Base-by-base conservation (phyloP, 1,140 invertebrate species). In the Popillia japonica region DNA sequence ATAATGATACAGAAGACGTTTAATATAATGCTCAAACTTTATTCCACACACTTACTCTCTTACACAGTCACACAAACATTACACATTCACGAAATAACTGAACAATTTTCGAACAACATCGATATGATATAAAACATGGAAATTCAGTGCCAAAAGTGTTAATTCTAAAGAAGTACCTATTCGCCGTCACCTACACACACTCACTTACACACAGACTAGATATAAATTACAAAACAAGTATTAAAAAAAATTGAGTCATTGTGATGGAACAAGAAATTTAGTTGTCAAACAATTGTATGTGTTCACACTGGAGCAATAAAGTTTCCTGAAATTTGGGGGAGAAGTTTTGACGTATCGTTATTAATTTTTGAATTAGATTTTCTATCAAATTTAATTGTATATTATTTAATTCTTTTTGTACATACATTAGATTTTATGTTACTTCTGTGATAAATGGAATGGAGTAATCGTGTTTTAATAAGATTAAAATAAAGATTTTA, bases 381-480 rank as follows among this genome's bases (percentile, higher is more conserved):
- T 68, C 20, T 68, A 68, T 68, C 8, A 61, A 68, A 22, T 27
- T 68, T 27, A 68, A 68, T 68, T 68, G 61, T 68, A 68, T 68
- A 68, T 68, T 68, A 68, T 27, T 68, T 68, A 27, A 68, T 27
- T 68, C n/a, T 34, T 68, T 68, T 68, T 68, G 61, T 68, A 68
- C 61, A 68, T 68, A 68, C 14, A 23, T 9, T 68, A 68, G 17
- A 27, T 68, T 68, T 68, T 68, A 68, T 34, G 61, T 68, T 68
- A 68, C 61, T 68, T 68, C 61, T 68, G 61, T 68, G 61, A 68
- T 68, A 68, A 68, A 68, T 68, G 61, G 61, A 68, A 68, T 27
- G 61, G 61, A 68, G 22, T 68, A 64, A 64, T 64, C 17, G 59
- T 34, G 61, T 68, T 27, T 68, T 17, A 68, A 27, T 68, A 27